Conservation (phyloP, 2,888 invertebrate genomes). For the Choristoneura rosaceana region DNA sequence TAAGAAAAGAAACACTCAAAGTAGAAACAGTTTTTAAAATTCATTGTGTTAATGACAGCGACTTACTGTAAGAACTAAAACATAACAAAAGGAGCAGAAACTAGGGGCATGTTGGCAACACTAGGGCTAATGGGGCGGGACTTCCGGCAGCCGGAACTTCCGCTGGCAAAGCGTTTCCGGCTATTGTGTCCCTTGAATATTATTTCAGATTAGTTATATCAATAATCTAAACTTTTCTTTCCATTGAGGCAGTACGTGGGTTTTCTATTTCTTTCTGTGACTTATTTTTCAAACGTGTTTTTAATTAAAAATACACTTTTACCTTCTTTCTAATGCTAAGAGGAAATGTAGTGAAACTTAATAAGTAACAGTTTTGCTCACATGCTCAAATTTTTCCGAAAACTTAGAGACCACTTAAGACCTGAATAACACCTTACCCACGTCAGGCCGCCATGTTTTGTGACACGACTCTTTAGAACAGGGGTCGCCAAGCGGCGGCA, state of each 20-base stretch:
- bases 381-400: too few relatives aligned
- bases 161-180: slow-evolving; percentile 12
- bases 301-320: too few relatives aligned
- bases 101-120: slow-evolving; percentile 6
- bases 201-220: background rate
- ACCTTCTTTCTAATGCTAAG: too few relatives aligned
- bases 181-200: background rate
- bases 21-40: background rate
- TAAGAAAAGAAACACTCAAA: too few relatives aligned
- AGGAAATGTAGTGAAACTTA: too few relatives aligned
- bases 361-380: too few relatives aligned
- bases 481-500: too few relatives aligned
- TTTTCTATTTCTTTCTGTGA: too few relatives aligned
- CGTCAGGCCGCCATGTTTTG: background rate
- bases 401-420: background rate
- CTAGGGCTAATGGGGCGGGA: slow-evolving; percentile 6
- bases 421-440: background rate
- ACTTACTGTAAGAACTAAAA: background rate
- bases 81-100: background rate
- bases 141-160: slow-evolving; percentile 6
- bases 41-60: background rate
- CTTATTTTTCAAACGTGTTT: too few relatives aligned
- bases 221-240: too few relatives aligned
- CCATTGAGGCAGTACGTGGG: too few relatives aligned
- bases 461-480: background rate